Base-by-base conservation (phyloP, 2,113 vertebrate species). In the Microcebus lehilahytsara region DNA sequence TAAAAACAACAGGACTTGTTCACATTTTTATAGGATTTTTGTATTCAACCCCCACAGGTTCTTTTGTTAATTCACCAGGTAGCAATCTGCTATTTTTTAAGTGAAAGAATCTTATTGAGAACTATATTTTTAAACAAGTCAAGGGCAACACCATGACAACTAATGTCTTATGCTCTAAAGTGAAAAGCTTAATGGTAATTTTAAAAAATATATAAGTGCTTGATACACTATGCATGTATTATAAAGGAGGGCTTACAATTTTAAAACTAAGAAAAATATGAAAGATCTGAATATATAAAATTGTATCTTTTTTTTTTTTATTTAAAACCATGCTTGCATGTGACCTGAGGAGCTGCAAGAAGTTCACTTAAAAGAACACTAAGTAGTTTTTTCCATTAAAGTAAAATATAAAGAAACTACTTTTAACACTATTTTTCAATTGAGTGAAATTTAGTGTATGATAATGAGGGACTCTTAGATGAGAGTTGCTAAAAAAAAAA, bases 291-390 rank as follows among this genome's bases (percentile, higher is more conserved):
- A 56, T 83, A 51, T 93, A 83, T 16, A 8, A 89, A 96, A 96
- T 85, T 40, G 5, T 53, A 93, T 95, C 97, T 3, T 95, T 96
- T 97, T 94, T 96, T 97, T 94, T 86, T 64, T 95, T 87, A 89
- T 95, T 93, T 97, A 95, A 96, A 97, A 97, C 2, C 4, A 80
- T 96, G 49, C 34, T 80, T 96, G n/a, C 56, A 93, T 92, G 90
- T 97, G 91, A 98, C 85, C 79, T 97, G 62, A 97, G 93, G 51
- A 97, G 40, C 67, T 91, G 30, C 42, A 91, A 87, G 56, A 91
- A 97, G 64, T 83, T 97, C 19, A 85, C 46, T 96, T 14, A 4
- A 96, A 97, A 64, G 49, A 97, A 97, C 27, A 66, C 23, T 81
- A 94, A 93, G 67, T 69, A 95, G 92, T 72, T 49, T 69, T 9